These are phyloP conservation scores for Sarcophaga subvicina DNA, from an alignment of 2,888 invertebrate genomes.

Conservation along the genomic window DNA sequence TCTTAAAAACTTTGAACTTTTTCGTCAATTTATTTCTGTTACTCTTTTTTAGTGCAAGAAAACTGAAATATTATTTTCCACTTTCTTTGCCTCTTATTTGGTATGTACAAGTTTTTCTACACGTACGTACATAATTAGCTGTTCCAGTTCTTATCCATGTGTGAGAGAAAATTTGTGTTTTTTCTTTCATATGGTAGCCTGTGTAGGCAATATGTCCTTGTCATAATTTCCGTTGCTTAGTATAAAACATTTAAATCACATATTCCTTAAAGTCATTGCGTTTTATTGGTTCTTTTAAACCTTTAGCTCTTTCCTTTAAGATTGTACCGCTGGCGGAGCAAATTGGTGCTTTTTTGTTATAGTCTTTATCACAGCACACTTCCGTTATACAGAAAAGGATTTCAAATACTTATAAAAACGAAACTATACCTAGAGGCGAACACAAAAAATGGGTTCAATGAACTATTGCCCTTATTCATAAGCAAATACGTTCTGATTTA, in stretches of 20 bases:
- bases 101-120: too few species aligned
- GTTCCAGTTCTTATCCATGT: background rate
- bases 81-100: background rate
- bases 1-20: background rate
- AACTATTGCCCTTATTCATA: background rate
- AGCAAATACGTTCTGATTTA: too few species aligned
- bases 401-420: too few species aligned
- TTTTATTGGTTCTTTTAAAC: background rate
- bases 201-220: background rate
- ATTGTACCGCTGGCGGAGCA: background rate
- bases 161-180: background rate
- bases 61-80: background rate
- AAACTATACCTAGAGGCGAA: background rate
- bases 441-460: background rate
- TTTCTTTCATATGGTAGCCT: background rate
- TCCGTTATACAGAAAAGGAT: background rate
- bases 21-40: background rate
- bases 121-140: too few species aligned
- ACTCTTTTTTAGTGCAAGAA: background rate
- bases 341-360: background rate
- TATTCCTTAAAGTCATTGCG: background rate
- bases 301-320: background rate
- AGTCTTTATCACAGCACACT: background rate
- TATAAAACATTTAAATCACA: background rate
- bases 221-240: conserved; percentile 13